Conservation (phyloP, 2,113 vertebrate genomes). For the Austrofundulus limnaeus region DNA sequence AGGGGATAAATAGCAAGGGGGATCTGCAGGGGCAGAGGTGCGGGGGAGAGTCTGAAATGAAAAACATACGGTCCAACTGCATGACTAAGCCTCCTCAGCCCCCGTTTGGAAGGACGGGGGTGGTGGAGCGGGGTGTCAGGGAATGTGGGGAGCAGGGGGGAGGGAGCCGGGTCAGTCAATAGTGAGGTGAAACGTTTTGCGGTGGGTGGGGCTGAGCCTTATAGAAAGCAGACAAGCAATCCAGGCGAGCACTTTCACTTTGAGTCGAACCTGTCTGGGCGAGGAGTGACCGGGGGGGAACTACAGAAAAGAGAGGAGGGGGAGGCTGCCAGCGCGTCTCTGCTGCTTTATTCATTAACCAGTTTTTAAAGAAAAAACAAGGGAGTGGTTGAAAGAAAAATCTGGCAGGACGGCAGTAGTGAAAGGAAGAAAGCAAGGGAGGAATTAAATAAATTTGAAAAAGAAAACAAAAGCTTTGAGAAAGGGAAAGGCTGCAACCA, state of each 20-base stretch:
- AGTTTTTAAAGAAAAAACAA: conserved; percentile 36
- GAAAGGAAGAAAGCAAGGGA: conserved; percentile 26
- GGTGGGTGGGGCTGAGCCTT: conserved; percentile 72
- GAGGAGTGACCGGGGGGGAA: conserved; percentile 48
- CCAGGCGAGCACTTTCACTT: conserved; percentile 75
- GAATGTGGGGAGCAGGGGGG: conserved; percentile 58
- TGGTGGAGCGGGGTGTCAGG: conserved; percentile 52
- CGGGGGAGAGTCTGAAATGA: conserved; percentile 68
- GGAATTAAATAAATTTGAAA: background rate
- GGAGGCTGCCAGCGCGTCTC: conserved; percentile 49
- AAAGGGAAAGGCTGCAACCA: conserved; percentile 48
- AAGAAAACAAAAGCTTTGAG: conserved; percentile 48
- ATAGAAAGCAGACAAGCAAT: conserved; percentile 66
- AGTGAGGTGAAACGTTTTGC: conserved; percentile 72
- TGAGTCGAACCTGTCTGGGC: conserved; percentile 63
- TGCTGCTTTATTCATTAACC: conserved; percentile 58
- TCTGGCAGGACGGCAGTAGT: conserved; percentile 63
- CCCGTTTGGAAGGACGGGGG: conserved; percentile 39
- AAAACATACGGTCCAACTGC: conserved; percentile 75
- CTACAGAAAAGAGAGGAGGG: conserved; percentile 50
- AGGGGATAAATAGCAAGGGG: conserved; percentile 26
- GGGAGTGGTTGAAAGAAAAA: conserved; percentile 51
- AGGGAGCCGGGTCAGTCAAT: conserved; percentile 65
- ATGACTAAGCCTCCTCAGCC: conserved; percentile 72
- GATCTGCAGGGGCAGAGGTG: conserved; percentile 55